A percentile compares a stretch with the other conserved stretches of the same genome.
Conservation (phyloP, 2,797 vertebrate genomes). For the Acanthis flammea region DNA sequence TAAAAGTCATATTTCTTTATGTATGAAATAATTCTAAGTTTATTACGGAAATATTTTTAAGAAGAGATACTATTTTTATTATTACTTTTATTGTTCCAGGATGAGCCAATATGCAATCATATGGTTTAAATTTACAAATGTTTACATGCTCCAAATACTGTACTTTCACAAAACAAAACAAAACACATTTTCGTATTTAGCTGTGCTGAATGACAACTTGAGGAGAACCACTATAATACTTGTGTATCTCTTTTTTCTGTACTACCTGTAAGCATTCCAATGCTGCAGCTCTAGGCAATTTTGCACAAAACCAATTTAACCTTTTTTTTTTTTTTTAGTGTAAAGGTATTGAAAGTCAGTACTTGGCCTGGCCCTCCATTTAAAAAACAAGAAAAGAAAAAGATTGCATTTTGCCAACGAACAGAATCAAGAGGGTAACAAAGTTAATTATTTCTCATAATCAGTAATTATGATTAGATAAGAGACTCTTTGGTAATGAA, state of each 20-base stretch:
- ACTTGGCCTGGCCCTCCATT: background rate
- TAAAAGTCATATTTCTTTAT: background rate
- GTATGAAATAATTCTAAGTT: background rate
- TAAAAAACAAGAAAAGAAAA: background rate
- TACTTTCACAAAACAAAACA: background rate
- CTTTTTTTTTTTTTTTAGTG: background rate
- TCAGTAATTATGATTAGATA: slow-evolving; percentile 93
- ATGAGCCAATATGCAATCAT: background rate
- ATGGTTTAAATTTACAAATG: slow-evolving; percentile 37
- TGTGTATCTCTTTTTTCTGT: background rate
- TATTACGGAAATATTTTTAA: background rate
- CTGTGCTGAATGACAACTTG: background rate
- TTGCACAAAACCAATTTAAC: background rate
- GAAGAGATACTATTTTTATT: slow-evolving; percentile 11
- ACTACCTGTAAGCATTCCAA: background rate
- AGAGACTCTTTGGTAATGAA: slow-evolving; percentile 87
- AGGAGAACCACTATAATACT: background rate
- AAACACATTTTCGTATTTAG: background rate
- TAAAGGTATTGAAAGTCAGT: background rate
- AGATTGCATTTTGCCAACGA: slow-evolving; percentile 44
- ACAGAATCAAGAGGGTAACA: slow-evolving; percentile 79
- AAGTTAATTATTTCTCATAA: slow-evolving; percentile 92
- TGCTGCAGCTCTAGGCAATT: background rate
- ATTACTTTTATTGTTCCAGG: slow-evolving; percentile 37
- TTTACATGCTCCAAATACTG: background rate